These are phyloP conservation scores for Heptranchias perlo DNA, from an alignment of 2,113 vertebrate genomes.

Conservation along the genomic window DNA sequence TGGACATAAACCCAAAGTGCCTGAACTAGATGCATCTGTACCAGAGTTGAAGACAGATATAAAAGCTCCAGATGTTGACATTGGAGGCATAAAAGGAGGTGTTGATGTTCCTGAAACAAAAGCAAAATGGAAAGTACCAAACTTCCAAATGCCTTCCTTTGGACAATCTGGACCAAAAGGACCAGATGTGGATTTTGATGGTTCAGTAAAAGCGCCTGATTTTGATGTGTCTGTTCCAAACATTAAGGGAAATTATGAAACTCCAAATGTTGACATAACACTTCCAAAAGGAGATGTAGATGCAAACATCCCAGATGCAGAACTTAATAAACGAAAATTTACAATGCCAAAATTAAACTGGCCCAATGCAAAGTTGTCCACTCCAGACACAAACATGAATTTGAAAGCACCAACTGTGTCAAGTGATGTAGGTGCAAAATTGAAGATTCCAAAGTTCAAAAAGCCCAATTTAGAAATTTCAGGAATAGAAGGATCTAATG, in stretches of 20 bases:
- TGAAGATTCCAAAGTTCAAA: constrained; percentile 32
- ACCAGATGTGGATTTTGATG: constrained; percentile 40
- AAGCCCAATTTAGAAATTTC: constrained; percentile 42
- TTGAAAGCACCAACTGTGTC: not conserved
- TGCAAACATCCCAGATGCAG: constrained; percentile 36
- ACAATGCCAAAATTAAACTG: constrained; percentile 38
- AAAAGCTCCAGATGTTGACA: constrained; percentile 45
- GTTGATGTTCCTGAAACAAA: constrained; percentile 42
- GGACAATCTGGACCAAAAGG: constrained; percentile 47
- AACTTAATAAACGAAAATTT: constrained; percentile 35
- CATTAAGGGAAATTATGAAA: constrained; percentile 44
- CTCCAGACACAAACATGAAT: not conserved
- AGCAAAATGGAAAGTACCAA: constrained; percentile 41
- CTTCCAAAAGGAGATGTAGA: not conserved
- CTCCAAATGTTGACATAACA: constrained; percentile 40
- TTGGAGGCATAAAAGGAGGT: constrained; percentile 39
- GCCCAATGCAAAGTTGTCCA: not conserved
- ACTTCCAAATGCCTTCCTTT: constrained; percentile 45
- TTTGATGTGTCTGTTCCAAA: constrained; percentile 44
- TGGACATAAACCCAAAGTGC: constrained; percentile 43
- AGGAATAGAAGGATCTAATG: not conserved
- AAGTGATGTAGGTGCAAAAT: not conserved
- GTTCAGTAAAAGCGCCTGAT: not conserved
- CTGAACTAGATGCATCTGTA: constrained; percentile 47
- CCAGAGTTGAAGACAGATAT: constrained; percentile 47